These are phyloP conservation scores for Echinops telfairi DNA, from an alignment of 2,113 vertebrate genomes.

Conservation along the genomic window DNA sequence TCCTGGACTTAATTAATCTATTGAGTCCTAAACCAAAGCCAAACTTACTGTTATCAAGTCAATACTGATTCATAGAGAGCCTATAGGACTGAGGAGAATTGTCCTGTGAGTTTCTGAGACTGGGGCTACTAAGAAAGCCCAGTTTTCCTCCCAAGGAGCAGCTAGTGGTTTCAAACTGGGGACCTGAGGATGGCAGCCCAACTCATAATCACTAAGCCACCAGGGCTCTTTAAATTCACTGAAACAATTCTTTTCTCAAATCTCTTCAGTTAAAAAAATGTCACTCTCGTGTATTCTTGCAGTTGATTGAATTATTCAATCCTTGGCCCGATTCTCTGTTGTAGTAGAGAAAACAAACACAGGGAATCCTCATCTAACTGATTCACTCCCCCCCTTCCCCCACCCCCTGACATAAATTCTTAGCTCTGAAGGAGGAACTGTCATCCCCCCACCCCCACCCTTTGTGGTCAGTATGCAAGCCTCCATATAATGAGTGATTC, in stretches of 20 bases:
- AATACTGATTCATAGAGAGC: too few species aligned
- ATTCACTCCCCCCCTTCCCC: not conserved
- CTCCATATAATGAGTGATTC: constrained; percentile 32
- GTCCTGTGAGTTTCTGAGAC: too few species aligned
- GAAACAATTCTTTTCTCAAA: constrained; percentile 60
- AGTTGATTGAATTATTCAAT: constrained; percentile 41
- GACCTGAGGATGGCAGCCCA: too few species aligned
- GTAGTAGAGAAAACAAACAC: constrained; percentile 40
- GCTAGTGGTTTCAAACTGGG: too few species aligned
- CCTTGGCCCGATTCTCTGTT: not conserved
- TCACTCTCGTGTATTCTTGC: not conserved
- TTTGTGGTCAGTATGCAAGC: constrained; percentile 27
- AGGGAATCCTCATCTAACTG: constrained; percentile 36
- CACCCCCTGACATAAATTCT: not conserved
- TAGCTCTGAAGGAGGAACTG: constrained; percentile 16
- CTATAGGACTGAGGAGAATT: too few species aligned
- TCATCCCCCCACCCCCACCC: not conserved
- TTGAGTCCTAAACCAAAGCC: not conserved
- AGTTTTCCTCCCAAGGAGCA: too few species aligned
- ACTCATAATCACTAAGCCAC: too few species aligned
- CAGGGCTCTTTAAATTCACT: not conserved
- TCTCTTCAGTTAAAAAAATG: not conserved
- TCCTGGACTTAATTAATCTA: constrained; percentile 32
- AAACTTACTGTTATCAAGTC: too few species aligned
- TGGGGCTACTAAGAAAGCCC: too few species aligned